phyloP scores from a whole-genome alignment of 1,140 invertebrate species.

The Conus ventricosus region DNA sequence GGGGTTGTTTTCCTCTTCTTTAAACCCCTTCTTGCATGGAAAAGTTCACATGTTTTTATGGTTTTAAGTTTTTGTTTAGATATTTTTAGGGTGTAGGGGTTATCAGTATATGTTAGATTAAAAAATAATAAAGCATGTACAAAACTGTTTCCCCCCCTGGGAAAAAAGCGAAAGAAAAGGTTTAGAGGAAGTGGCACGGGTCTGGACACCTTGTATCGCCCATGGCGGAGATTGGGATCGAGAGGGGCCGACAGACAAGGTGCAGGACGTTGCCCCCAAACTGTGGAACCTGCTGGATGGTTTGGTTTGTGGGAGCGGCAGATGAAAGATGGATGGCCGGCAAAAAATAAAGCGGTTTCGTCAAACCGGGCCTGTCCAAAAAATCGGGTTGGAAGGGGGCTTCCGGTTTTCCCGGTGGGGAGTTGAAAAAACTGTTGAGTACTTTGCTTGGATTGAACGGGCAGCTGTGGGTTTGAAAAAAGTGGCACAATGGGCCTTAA shows the following conservation, averaged over 20 bases:
- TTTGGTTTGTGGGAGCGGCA: conserved; percentile 63
- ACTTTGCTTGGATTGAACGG: too few relatives aligned
- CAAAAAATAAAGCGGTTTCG: conserved; percentile 56
- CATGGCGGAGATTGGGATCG: conserved; percentile 67
- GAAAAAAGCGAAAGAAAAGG: conserved; percentile 43
- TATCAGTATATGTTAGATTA: too few relatives aligned
- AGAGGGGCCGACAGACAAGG: conserved; percentile 52
- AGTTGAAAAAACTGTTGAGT: neutral
- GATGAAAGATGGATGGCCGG: conserved; percentile 48
- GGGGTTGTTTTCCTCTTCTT: too few relatives aligned
- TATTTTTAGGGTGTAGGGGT: too few relatives aligned
- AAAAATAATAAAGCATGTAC: too few relatives aligned
- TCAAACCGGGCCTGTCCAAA: conserved; percentile 44
- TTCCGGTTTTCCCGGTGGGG: conserved; percentile 41
- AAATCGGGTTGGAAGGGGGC: conserved; percentile 51
- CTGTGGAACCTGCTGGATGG: conserved; percentile 60
- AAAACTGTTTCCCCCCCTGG: conserved; percentile 32
- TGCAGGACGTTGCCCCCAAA: conserved; percentile 57
- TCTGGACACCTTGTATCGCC: conserved; percentile 51
- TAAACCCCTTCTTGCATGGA: too few relatives aligned
- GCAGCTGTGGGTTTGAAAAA: too few relatives aligned
- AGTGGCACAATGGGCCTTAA: too few relatives aligned
- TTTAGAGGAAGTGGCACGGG: conserved; percentile 47
- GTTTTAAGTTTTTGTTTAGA: too few relatives aligned
- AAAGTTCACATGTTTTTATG: too few relatives aligned